Percentiles rank a stretch among this genome's conserved stretches.
Conservation (phyloP, 2,113 vertebrate species). For the Scortum barcoo region DNA sequence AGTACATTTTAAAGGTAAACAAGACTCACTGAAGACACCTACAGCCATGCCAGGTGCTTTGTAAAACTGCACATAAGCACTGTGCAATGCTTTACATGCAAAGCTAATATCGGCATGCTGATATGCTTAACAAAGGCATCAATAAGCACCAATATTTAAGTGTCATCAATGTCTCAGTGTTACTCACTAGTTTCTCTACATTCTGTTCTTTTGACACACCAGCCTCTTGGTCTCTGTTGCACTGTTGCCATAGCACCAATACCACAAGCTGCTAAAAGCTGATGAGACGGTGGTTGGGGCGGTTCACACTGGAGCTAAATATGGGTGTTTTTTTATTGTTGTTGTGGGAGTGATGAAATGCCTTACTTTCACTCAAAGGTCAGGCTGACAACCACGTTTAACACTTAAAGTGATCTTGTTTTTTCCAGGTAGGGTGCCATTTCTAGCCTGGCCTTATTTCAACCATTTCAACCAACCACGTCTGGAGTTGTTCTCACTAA, state of each 20-base stretch:
- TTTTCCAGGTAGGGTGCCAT: not conserved
- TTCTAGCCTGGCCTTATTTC: not conserved
- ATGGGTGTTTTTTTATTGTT: not conserved
- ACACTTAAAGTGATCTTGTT: not conserved
- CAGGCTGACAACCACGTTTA: not conserved
- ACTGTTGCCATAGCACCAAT: conserved; percentile 57
- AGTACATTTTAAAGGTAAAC: too few species aligned
- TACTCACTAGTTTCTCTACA: not conserved
- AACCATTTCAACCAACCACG: not conserved
- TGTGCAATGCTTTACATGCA: too few species aligned
- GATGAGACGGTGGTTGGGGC: not conserved
- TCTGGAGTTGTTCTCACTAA: not conserved
- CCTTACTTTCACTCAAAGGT: conserved; percentile 20
- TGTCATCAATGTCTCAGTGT: not conserved
- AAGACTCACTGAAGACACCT: too few species aligned
- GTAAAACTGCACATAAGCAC: too few species aligned
- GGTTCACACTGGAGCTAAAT: conserved; percentile 24
- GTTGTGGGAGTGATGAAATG: conserved; percentile 8
- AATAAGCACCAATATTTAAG: not conserved
- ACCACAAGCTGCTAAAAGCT: conserved; percentile 19
- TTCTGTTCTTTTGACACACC: not conserved
- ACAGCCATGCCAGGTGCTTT: too few species aligned
- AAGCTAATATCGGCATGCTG: too few species aligned
- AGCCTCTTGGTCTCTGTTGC: conserved; percentile 9
- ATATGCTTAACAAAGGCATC: not conserved